These are phyloP conservation scores for Ptiloglossa arizonensis DNA, from an alignment of 1,140 invertebrate genomes.

Conservation along the genomic window DNA sequence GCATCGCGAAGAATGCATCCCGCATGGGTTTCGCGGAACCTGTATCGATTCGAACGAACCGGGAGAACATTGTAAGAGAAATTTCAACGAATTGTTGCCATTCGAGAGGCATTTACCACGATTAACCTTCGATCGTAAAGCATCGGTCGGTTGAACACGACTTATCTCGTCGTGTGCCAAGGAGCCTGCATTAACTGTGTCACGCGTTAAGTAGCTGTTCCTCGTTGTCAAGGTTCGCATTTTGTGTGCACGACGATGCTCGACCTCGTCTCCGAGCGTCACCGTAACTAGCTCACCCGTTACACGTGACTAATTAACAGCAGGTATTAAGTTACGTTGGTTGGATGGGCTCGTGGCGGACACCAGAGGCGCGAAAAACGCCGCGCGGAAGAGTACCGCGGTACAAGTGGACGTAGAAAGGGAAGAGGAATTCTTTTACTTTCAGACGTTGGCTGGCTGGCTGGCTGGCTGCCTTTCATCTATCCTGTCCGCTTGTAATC, in stretches of 20 bases:
- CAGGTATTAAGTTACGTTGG: conserved; percentile 42
- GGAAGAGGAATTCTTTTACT: too few species aligned
- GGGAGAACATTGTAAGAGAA: too few species aligned
- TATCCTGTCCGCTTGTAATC: too few species aligned
- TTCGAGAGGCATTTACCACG: background rate
- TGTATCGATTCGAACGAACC: too few species aligned
- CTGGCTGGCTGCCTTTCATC: too few species aligned
- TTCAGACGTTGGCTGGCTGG: too few species aligned
- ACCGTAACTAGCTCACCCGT: conserved; percentile 16
- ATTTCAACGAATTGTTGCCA: too few species aligned
- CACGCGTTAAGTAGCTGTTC: conserved; percentile 20
- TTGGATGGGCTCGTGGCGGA: background rate
- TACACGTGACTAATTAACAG: conserved; percentile 50
- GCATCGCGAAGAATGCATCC: too few species aligned
- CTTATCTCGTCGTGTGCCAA: conserved; percentile 27
- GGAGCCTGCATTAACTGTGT: conserved; percentile 27
- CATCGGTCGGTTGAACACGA: too few species aligned
- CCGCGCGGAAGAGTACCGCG: background rate
- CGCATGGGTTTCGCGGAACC: too few species aligned
- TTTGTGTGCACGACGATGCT: conserved; percentile 15
- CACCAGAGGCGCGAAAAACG: background rate
- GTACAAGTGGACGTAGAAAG: background rate
- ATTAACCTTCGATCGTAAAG: background rate
- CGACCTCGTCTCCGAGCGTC: conserved; percentile 1
- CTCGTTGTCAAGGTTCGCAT: conserved; percentile 34